These are phyloP conservation scores for Salpingus planirostris DNA, from an alignment of 2,888 invertebrate genomes.

Conservation along the genomic window DNA sequence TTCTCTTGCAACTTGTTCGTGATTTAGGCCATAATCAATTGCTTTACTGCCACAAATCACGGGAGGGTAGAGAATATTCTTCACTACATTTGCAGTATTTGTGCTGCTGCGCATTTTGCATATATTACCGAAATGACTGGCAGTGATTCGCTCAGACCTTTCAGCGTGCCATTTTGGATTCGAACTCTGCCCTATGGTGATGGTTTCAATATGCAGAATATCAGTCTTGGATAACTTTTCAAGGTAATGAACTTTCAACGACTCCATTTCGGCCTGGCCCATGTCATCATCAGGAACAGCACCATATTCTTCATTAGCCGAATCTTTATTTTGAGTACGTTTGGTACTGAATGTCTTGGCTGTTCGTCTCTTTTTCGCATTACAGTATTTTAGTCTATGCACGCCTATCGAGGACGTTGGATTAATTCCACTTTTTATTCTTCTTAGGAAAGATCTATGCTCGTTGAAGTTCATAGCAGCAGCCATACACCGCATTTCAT, in stretches of 20 bases:
- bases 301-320: no score
- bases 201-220: not conserved
- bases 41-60: not conserved
- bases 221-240: no score
- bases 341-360: no score
- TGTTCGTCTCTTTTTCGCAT: not conserved
- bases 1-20: constrained; percentile 8
- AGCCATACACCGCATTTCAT: not conserved
- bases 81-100: not conserved
- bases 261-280: no score
- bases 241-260: no score
- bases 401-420: no score
- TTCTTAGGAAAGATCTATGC: no score
- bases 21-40: constrained; percentile 8
- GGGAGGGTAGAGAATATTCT: not conserved
- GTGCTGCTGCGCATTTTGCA: not conserved
- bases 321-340: no score
- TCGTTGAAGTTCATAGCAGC: no score
- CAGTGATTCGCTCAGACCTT: not conserved
- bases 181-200: not conserved
- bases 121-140: constrained; percentile 1
- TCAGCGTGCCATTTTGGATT: not conserved
- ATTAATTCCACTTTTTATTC: no score
- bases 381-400: not conserved
- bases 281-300: no score